phyloP scores from a whole-genome alignment of 64 coral and sea anemone species.

The Stichodactyla mertensii region DNA sequence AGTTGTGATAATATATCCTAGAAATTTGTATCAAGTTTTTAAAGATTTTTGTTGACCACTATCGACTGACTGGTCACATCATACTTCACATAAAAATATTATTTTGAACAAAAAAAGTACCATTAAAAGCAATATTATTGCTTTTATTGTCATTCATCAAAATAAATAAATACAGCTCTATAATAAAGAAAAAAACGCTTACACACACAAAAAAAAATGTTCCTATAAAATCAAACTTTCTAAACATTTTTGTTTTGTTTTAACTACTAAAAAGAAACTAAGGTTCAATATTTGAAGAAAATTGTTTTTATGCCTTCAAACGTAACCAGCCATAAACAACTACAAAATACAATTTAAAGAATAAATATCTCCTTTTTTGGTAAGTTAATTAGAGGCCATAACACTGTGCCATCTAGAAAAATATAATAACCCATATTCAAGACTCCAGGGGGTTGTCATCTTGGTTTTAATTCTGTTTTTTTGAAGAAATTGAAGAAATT shows the following conservation, averaged over 20 bases:
- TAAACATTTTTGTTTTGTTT: not conserved
- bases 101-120: not conserved
- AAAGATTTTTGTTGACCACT: not conserved
- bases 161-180: not conserved
- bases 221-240: not conserved
- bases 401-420: not conserved
- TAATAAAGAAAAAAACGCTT: not conserved
- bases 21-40: not conserved
- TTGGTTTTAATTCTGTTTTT: not conserved
- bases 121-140: too few relatives aligned
- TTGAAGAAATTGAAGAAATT: not conserved
- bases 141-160: not conserved
- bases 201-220: not conserved
- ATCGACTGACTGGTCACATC: not conserved
- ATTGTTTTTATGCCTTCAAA: not conserved
- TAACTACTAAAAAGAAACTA: not conserved
- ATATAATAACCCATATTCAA: not conserved
- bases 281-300: not conserved
- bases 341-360: not conserved
- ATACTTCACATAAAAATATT: too few relatives aligned
- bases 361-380: constrained; percentile 9
- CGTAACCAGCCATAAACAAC: not conserved
- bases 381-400: constrained; percentile 1
- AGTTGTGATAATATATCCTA: not conserved
- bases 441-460: not conserved